Conservation (phyloP, 2,888 invertebrate species). For the Mesoligia furuncula region DNA sequence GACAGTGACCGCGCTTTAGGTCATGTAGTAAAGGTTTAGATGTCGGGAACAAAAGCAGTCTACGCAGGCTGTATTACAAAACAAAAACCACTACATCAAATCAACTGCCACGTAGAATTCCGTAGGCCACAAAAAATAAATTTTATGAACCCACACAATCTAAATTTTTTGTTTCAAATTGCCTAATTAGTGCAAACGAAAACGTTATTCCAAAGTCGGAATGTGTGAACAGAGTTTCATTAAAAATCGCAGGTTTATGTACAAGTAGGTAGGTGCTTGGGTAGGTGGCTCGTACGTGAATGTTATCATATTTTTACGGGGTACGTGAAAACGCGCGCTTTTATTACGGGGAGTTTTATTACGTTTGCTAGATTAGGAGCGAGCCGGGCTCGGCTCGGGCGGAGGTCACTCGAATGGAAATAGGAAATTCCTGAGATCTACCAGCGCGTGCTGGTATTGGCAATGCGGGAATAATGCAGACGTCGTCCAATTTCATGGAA, state of each 20-base stretch:
- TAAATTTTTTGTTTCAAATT: conserved; percentile 73
- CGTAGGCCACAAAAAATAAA: conserved; percentile 56
- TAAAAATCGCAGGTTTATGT: conserved; percentile 63
- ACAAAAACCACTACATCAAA: conserved; percentile 25
- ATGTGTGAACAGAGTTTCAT: conserved; percentile 63
- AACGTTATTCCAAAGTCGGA: conserved; percentile 62
- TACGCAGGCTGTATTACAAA: not conserved
- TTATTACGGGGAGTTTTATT: conserved; percentile 88
- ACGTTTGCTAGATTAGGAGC: conserved; percentile 86
- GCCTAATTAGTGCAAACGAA: conserved; percentile 73
- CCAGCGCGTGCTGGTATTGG: conserved; percentile 59
- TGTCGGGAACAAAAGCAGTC: not conserved
- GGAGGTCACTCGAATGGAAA: conserved; percentile 74
- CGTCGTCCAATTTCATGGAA: conserved; percentile 57
- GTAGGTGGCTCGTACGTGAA: conserved; percentile 79
- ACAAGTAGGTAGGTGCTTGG: conserved; percentile 47
- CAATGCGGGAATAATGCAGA: conserved; percentile 62
- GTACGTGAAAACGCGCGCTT: conserved; percentile 88
- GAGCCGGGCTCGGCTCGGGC: conserved; percentile 56
- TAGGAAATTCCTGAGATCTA: conserved; percentile 76
- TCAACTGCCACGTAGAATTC: conserved; percentile 25
- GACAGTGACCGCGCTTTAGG: too few species aligned
- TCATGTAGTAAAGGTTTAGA: too few species aligned
- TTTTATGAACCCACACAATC: conserved; percentile 65
- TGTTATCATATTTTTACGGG: conserved; percentile 90